Evolutionary conservation across 2,797 vertebrate species (phyloP), one percentile per base, ranked within the genome.

Genomic region (Tauraco hartlaubi): DNA sequence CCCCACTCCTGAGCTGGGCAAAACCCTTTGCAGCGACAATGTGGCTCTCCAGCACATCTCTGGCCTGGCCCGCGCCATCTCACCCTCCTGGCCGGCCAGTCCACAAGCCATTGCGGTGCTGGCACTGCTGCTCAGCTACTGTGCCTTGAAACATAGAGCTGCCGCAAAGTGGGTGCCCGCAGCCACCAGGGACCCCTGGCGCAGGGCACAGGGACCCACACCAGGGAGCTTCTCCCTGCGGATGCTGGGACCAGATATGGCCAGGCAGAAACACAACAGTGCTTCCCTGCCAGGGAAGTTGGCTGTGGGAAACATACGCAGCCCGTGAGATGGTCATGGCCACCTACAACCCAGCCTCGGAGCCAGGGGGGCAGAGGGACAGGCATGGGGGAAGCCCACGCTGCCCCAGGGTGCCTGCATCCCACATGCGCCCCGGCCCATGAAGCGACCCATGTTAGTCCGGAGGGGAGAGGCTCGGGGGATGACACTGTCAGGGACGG

Each of bases 401-500:
- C 35, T 78, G 59, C 46, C 14, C 2, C 6, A 3, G 69, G n/a
- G 12, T 77, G 78, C 48, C 89, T 19, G 4, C 0, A 1, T 6
- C 39, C 76, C 69, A 62, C 4, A 3, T 0, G 1, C 17, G 44
- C 44, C 44, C 83, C 11, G 3, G 84, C 15, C 85, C 86, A 82
- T 63, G 90, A 90, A 87, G 66, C 51, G 46, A 78, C 88, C 74
- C 77, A 9, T 23, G 61, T 95, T 96, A 96, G 94, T 93, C 75
- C 0, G 0, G 84, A 48, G 63, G 33, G 55, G 81, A 84, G 73
- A 90, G 85, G 44, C 44, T 69, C 0, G 0, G 3, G 8, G 66
- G 76, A 78, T 63, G 85, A 95, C 96, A 96, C 95, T 94, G 96
- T 96, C 96, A 94, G 94, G 89, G 76, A 43, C 46, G 74, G 91